Conservation (phyloP, 2,113 vertebrate genomes). For the Corythornis madagascariensis region DNA sequence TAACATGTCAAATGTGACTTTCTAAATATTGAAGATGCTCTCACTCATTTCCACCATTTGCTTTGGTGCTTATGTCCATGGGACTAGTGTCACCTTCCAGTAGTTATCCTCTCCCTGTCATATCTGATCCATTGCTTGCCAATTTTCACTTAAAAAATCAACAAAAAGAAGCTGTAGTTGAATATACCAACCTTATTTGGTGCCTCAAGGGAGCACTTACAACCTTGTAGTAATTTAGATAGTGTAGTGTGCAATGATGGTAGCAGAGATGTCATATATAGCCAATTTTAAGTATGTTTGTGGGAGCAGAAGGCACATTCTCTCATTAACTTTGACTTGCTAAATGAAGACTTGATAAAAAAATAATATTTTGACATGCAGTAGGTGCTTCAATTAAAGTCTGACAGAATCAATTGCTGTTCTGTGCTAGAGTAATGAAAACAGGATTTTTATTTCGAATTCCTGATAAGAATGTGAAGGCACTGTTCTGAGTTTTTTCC, state of each 20-base stretch:
- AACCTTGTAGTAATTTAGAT: not conserved
- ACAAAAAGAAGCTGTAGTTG: not conserved
- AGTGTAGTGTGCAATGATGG: not conserved
- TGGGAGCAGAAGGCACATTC: not conserved
- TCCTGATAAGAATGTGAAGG: conserved; percentile 34
- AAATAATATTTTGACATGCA: conserved; percentile 52
- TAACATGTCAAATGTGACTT: not conserved
- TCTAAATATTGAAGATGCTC: not conserved
- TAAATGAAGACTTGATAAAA: conserved; percentile 22
- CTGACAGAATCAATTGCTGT: conserved; percentile 58
- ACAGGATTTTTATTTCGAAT: conserved; percentile 60
- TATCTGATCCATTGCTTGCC: not conserved
- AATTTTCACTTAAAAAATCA: not conserved
- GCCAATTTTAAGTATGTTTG: not conserved
- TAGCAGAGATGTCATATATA: not conserved
- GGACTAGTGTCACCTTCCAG: not conserved
- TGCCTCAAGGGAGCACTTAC: not conserved
- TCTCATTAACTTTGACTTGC: conserved; percentile 38
- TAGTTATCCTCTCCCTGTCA: not conserved
- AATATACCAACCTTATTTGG: not conserved
- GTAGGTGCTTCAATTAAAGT: conserved; percentile 44
- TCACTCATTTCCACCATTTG: not conserved
- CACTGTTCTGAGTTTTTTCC: not conserved
- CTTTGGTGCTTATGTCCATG: not conserved
- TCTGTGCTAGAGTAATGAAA: conserved; percentile 49